Evolutionary conservation across 1,140 invertebrate genomes (phyloP), one percentile per base, ranked within the genome.

Genomic region (Drosophila lini): DNA sequence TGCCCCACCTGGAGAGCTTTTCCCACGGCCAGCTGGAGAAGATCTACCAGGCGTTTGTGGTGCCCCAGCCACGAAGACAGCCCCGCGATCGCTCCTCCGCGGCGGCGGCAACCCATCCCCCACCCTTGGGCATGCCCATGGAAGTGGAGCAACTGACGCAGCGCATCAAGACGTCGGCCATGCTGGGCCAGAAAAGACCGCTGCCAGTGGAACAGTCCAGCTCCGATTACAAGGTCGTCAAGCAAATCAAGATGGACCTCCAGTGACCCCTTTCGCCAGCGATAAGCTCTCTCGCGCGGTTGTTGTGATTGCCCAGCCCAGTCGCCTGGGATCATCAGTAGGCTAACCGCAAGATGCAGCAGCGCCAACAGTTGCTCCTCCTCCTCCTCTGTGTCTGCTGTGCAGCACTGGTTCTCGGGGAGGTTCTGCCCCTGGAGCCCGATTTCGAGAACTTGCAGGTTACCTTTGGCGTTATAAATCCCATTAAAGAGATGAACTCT

Each of bases 31-130:
- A 73, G 32, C 52, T 86, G 52, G 41, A 52, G 36, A 45, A 76
- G 13, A 76, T 88, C 22, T 88, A 82, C 22, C 44, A 60, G 6
- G 36, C 34, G 8, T 85, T 86, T 9, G 61, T 75, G 7, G 50
- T 81, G 8, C 75, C 82, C 2, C 62, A 52, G 0, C 83, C 82
- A 1, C 70, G 34, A 11, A 61, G 82, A 9, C 48, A 78, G n/a
- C 68, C 60, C 0, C 74, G 76, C 38, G 40, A 76, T 15, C 75
- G 63, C 2, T 10, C 11, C 1, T 5, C 8, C 13, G 5, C 3
- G 11, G 1, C 2, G 19, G 19, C 19, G 6, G 0, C 19, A 42
- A 16, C 3, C 8, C 1, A 4, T 3, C 3, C 41, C 9, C 41
- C 15, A 8, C 3, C 7, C 40, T 3, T 19, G 16, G 1, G 6